Base-by-base conservation (phyloP, 1,140 invertebrate species). In the Tetraneura akinire region DNA sequence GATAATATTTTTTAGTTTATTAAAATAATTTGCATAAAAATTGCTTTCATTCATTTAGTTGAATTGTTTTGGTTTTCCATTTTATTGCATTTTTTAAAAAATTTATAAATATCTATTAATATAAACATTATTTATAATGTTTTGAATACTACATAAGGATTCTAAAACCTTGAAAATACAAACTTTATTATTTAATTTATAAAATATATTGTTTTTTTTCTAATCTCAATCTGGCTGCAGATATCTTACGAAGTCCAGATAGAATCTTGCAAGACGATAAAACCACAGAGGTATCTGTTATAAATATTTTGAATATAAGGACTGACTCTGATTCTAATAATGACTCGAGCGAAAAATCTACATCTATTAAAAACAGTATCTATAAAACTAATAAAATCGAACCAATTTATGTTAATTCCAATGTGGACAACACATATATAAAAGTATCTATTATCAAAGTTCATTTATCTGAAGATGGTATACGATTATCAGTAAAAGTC, bases 151-250 rank as follows among this genome's bases (percentile, higher is more conserved):
- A 29, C 1, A 32, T 13, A 47, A 68, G 11, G 13, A 23, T 47
- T 68, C 47, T 23, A 32, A 71, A 51, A 71, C 68, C 47, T 51
- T 71, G 42, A 49, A 70, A 49, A 71, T 45, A n/a, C n/a, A n/a
- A 16, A 47, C 18, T 29, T 11, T 8, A 71, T 29, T 29, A 11
- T 29, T 11, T 32, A n/a, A 71, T 71, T 16, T 13, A 6, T 71
- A 71, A 1, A n/a, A n/a, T n/a, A n/a, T 51, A 26, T 32, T 32
- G 11, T 49, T 51, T n/a, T 5, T 49, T 49, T 32, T 51, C 18
- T 51, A 29, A 51, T 71, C 45, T 71, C 68, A 76, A 76, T 16
- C 71, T 76, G 71, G 71, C 71, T 76, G 49, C 71, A 76, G 49
- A 76, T 26, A 57, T 73, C 11, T 73, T 73, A 37, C 49, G 5